These are phyloP conservation scores for Erythrocercus mccallii DNA, from an alignment of 2,113 vertebrate species.

Conservation along the genomic window DNA sequence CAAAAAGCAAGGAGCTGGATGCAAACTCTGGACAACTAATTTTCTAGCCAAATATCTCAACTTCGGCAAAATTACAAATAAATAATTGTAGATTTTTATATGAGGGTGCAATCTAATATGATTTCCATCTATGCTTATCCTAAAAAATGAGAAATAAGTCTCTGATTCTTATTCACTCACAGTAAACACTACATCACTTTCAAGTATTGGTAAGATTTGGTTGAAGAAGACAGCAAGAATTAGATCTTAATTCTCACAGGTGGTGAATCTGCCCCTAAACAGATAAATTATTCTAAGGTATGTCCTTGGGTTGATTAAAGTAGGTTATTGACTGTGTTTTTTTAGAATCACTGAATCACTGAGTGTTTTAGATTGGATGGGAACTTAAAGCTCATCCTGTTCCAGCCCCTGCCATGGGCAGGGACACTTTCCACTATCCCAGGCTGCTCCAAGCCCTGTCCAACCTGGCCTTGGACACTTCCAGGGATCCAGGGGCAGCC, in stretches of 20 bases:
- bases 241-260: neutral
- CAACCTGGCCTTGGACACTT: neutral
- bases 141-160: neutral
- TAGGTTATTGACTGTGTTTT: neutral
- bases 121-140: neutral
- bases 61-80: neutral
- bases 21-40: neutral
- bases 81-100: neutral
- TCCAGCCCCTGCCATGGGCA: neutral
- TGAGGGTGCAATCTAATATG: neutral
- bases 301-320: neutral
- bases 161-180: neutral
- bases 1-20: neutral
- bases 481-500: neutral
- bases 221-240: neutral
- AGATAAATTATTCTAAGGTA: neutral
- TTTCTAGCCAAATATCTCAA: neutral
- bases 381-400: neutral
- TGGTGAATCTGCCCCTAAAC: neutral
- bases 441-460: rapidly evolving
- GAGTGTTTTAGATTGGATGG: neutral
- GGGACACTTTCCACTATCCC: neutral
- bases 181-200: neutral
- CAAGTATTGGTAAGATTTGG: neutral
- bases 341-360: neutral